A percentile compares a stretch with the other conserved stretches of the same genome.
These are phyloP conservation scores for Echinometra lucunter DNA, from an alignment of 53 echinoderm and acorn worm genomes.

Conservation along the genomic window DNA sequence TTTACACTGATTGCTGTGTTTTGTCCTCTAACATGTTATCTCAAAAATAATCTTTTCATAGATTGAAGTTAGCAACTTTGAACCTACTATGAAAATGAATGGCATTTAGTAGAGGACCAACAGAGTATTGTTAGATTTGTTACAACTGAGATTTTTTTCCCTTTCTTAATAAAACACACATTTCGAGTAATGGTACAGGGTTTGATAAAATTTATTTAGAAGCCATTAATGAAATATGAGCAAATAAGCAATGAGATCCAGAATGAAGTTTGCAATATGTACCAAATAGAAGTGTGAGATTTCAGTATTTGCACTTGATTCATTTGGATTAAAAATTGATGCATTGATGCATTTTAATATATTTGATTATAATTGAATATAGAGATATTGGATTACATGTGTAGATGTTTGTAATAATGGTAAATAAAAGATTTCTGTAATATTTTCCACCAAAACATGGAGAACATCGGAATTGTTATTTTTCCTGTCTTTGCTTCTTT, in stretches of 20 bases:
- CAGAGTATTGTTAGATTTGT: background rate
- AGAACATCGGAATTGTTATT: background rate
- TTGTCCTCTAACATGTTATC: slow-evolving; percentile 33
- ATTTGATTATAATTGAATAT: background rate
- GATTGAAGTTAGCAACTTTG: background rate
- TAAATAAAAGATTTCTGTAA: background rate
- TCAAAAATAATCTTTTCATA: background rate
- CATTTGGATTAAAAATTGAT: background rate
- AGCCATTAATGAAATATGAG: background rate
- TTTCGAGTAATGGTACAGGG: background rate
- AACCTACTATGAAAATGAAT: background rate
- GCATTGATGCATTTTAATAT: no score
- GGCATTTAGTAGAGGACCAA: background rate
- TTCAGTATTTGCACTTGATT: background rate
- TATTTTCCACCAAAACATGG: background rate
- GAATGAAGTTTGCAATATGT: background rate
- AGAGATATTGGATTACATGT: no score
- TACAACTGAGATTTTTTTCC: background rate
- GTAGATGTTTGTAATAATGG: background rate
- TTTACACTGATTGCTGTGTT: background rate
- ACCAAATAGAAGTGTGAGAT: background rate
- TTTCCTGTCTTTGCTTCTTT: background rate
- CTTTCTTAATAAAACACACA: background rate
- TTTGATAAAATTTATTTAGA: background rate
- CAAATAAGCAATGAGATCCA: background rate